These are phyloP conservation scores for Epinephelus awoara DNA, from an alignment of 2,797 vertebrate species.

Conservation along the genomic window DNA sequence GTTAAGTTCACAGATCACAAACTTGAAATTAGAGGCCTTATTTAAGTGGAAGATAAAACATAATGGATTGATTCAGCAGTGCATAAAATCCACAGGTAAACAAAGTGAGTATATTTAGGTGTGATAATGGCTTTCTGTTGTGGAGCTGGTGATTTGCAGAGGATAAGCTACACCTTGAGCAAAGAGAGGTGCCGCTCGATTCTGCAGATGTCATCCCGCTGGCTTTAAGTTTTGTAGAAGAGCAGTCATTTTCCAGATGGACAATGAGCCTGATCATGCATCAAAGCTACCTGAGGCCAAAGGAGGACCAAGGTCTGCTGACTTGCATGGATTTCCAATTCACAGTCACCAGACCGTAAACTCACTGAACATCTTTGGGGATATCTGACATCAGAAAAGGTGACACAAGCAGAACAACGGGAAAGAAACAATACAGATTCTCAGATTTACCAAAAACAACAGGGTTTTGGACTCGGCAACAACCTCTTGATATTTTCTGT, in stretches of 20 bases:
- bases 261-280: slow-evolving; percentile 61
- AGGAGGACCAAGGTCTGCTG: slow-evolving; percentile 61
- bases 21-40: slow-evolving; percentile 24
- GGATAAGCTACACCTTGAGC: slow-evolving; percentile 39
- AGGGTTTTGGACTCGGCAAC: not conserved
- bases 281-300: slow-evolving; percentile 55
- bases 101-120: slow-evolving; percentile 19
- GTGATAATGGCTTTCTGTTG: slow-evolving; percentile 28
- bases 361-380: slow-evolving; percentile 24
- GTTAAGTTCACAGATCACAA: slow-evolving; percentile 17
- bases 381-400: slow-evolving; percentile 40
- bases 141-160: slow-evolving; percentile 20
- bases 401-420: slow-evolving; percentile 14
- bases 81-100: slow-evolving; percentile 33
- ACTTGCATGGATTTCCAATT: slow-evolving; percentile 56
- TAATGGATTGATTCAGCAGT: slow-evolving; percentile 32
- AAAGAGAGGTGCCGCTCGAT: slow-evolving; percentile 35
- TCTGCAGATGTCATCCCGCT: slow-evolving; percentile 48
- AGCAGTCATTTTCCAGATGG: slow-evolving; percentile 63
- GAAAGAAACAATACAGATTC: not conserved
- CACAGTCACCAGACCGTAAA: slow-evolving; percentile 46
- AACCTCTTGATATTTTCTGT: not conserved
- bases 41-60: slow-evolving; percentile 17
- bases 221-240: slow-evolving; percentile 51
- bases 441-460: not conserved